Evolutionary conservation across 2,888 invertebrate species (phyloP).

Genomic region (Ceraclea dissimilis): DNA sequence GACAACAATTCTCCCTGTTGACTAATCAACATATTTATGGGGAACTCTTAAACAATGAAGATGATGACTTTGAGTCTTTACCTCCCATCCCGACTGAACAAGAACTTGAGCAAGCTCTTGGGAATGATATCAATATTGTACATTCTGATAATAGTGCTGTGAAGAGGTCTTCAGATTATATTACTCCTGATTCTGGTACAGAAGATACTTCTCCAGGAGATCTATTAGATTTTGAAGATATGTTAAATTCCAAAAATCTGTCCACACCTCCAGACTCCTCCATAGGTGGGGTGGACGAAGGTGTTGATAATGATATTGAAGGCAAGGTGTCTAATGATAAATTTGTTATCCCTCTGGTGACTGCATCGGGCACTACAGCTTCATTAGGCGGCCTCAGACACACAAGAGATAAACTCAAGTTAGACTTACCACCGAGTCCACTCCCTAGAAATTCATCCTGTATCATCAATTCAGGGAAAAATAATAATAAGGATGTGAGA

Average conservation of each 20-base stretch:
- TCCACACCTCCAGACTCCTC: not conserved
- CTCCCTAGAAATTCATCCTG: constrained; percentile 43
- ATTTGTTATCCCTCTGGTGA: constrained; percentile 35
- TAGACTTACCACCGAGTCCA: constrained; percentile 59
- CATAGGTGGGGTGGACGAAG: not conserved
- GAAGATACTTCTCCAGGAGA: constrained; percentile 53
- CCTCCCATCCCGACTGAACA: constrained; percentile 21
- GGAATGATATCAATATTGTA: constrained; percentile 9
- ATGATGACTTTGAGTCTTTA: constrained; percentile 16
- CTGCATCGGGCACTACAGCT: constrained; percentile 30
- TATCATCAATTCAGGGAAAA: constrained; percentile 37
- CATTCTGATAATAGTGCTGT: constrained; percentile 23
- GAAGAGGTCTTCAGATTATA: constrained; percentile 42
- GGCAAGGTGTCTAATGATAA: constrained; percentile 3
- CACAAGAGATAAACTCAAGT: constrained; percentile 61
- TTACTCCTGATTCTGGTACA: constrained; percentile 55
- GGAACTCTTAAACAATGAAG: constrained; percentile 7
- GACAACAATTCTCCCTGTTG: constrained; percentile 37
- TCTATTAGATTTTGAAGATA: constrained; percentile 25
- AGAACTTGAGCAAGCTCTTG: constrained; percentile 6
- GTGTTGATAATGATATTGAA: constrained; percentile 2
- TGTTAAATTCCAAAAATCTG: constrained; percentile 18
- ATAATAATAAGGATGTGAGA: constrained; percentile 21
- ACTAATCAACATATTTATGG: constrained; percentile 30
- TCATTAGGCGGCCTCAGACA: constrained; percentile 62